These are phyloP conservation scores for Galeopterus variegatus DNA, from an alignment of 2,113 vertebrate genomes.

Conservation along the genomic window DNA sequence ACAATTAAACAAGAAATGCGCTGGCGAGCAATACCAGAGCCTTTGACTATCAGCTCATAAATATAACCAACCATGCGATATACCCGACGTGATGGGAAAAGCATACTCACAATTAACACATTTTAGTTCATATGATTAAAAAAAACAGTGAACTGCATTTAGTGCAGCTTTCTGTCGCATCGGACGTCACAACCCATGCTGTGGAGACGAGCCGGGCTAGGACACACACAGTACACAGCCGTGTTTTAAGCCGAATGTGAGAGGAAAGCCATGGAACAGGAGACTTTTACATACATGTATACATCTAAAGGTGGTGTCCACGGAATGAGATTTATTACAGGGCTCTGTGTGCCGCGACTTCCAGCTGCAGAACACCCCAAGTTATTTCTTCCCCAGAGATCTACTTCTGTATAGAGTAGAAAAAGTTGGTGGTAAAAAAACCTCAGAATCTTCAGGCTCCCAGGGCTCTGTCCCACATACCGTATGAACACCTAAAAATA, in stretches of 20 bases:
- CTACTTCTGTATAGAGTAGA: slow-evolving; percentile 75
- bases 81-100: slow-evolving; percentile 73
- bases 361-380: slow-evolving; percentile 50
- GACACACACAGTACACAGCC: slow-evolving; percentile 80
- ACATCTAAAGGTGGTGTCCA: slow-evolving; percentile 77
- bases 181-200: slow-evolving; percentile 85
- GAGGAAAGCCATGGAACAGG: slow-evolving; percentile 69
- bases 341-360: slow-evolving; percentile 44
- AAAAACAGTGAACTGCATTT: slow-evolving; percentile 84
- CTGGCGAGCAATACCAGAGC: slow-evolving; percentile 71
- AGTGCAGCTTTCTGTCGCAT: slow-evolving; percentile 83
- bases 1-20: background rate
- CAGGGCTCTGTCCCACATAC: slow-evolving; percentile 80
- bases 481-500: slow-evolving; percentile 85
- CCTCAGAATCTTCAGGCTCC: slow-evolving; percentile 83
- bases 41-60: slow-evolving; percentile 73
- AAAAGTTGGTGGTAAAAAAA: slow-evolving; percentile 83
- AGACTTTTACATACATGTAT: slow-evolving; percentile 82
- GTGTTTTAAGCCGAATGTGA: slow-evolving; percentile 70
- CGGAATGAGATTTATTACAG: slow-evolving; percentile 17
- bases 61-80: slow-evolving; percentile 77
- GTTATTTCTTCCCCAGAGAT: slow-evolving; percentile 67
- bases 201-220: slow-evolving; percentile 70
- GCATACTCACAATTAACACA: slow-evolving; percentile 67
- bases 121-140: slow-evolving; percentile 82